These are phyloP conservation scores for Sitophilus oryzae DNA, from an alignment of 1,140 invertebrate species.

Conservation along the genomic window DNA sequence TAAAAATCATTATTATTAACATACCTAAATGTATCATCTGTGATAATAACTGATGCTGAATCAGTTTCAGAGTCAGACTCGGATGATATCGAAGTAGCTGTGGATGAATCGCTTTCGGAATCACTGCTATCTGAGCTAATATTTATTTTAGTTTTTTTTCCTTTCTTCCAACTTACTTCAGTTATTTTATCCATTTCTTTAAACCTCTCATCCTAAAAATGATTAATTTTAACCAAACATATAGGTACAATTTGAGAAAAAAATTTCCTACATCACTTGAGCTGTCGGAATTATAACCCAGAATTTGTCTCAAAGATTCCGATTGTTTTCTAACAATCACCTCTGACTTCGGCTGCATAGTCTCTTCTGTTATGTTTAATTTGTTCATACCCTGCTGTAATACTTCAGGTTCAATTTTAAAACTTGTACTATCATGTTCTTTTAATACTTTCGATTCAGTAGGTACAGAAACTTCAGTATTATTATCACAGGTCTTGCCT, in stretches of 20 bases:
- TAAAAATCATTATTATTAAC: neutral
- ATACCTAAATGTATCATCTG: slow-evolving; percentile 7
- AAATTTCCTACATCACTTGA: slow-evolving; percentile 11
- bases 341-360: slow-evolving; percentile 9
- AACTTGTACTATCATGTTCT: neutral
- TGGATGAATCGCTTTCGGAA: slow-evolving; percentile 19
- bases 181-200: neutral
- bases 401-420: neutral
- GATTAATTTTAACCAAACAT: neutral
- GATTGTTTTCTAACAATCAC: slow-evolving; percentile 24
- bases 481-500: too few relatives aligned
- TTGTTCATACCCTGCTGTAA: neutral
- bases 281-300: slow-evolving; percentile 16
- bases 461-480: neutral
- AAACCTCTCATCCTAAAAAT: slow-evolving; percentile 1
- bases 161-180: neutral
- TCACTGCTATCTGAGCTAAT: slow-evolving; percentile 12
- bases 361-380: neutral
- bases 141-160: slow-evolving; percentile 1
- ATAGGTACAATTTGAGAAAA: neutral
- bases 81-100: neutral
- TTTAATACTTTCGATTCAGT: neutral
- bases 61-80: slow-evolving; percentile 11
- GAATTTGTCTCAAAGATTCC: slow-evolving; percentile 20
- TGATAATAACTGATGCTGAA: slow-evolving; percentile 12